Conservation (phyloP, 2,797 vertebrate species). For the Amniataba percoides region DNA sequence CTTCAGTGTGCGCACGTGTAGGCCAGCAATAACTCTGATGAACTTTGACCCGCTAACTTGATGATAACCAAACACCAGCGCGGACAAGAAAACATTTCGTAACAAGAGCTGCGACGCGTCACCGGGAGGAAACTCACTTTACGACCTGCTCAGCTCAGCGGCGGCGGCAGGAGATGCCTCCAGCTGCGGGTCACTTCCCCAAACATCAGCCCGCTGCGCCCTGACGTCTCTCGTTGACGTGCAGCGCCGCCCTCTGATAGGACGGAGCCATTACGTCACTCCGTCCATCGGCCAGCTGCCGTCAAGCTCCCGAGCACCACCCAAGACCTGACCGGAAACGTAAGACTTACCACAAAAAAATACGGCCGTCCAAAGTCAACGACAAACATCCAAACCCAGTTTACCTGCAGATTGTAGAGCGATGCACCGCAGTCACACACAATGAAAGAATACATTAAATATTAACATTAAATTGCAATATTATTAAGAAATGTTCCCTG, state of each 20-base stretch:
- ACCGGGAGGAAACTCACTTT: slow-evolving; percentile 12
- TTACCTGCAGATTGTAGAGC: background rate
- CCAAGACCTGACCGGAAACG: background rate
- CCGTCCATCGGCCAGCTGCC: rapidly evolving
- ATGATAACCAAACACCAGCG: background rate
- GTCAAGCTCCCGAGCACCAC: background rate
- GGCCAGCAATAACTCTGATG: background rate
- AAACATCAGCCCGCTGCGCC: too few relatives aligned
- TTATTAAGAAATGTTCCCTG: background rate
- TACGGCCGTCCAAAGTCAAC: background rate
- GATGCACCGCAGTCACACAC: background rate
- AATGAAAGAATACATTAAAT: too few relatives aligned
- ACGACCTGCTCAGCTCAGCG: too few relatives aligned
- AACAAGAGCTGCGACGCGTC: background rate
- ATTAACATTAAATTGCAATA: too few relatives aligned
- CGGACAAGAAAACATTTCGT: background rate
- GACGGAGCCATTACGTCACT: background rate
- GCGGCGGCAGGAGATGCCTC: background rate
- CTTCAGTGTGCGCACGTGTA: background rate
- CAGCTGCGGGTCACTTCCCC: background rate
- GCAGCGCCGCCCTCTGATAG: slow-evolving; percentile 28
- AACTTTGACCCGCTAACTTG: slow-evolving; percentile 15
- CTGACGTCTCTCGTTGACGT: background rate
- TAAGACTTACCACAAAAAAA: background rate
- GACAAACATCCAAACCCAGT: background rate